A percentile compares a stretch with the other conserved stretches of the same genome.
phyloP scores from a whole-genome alignment of 2,888 invertebrate genomes.

The Shargacucullia verbasci region DNA sequence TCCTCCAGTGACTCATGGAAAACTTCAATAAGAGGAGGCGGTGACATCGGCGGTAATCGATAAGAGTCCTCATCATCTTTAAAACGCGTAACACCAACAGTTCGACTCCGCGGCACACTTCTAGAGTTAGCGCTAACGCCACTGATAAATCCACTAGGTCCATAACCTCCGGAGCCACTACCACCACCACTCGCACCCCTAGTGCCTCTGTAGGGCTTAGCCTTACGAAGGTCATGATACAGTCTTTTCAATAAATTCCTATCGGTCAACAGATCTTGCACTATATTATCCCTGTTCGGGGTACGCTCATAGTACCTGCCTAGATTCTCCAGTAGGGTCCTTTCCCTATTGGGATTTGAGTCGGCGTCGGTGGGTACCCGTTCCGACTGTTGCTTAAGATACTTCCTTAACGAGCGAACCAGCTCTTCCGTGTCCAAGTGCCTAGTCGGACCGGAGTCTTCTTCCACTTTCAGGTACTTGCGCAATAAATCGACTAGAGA shows the following conservation, averaged over 20 bases:
- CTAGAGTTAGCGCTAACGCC: slow-evolving; percentile 78
- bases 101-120: slow-evolving; percentile 69
- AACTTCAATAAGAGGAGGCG: slow-evolving; percentile 92
- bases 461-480: slow-evolving; percentile 90
- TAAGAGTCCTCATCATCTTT: slow-evolving; percentile 70
- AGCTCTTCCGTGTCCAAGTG: slow-evolving; percentile 90
- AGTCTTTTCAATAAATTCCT: slow-evolving; percentile 92
- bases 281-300: slow-evolving; percentile 91
- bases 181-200: slow-evolving; percentile 62
- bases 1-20: slow-evolving; percentile 90
- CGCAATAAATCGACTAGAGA: slow-evolving; percentile 91
- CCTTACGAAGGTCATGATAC: slow-evolving; percentile 92
- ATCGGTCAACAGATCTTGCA: slow-evolving; percentile 92
- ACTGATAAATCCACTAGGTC: slow-evolving; percentile 72
- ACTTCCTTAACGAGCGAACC: slow-evolving; percentile 90
- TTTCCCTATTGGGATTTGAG: slow-evolving; percentile 75
- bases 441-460: slow-evolving; percentile 83
- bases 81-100: slow-evolving; percentile 65
- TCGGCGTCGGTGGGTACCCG: slow-evolving; percentile 72
- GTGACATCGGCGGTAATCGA: slow-evolving; percentile 86
- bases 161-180: slow-evolving; percentile 80
- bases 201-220: slow-evolving; percentile 86
- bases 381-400: slow-evolving; percentile 82
- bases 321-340: slow-evolving; percentile 91
- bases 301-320: slow-evolving; percentile 91